These are phyloP conservation scores for Puffinus mauretanicus DNA, from an alignment of 2,113 vertebrate genomes.

Conservation along the genomic window DNA sequence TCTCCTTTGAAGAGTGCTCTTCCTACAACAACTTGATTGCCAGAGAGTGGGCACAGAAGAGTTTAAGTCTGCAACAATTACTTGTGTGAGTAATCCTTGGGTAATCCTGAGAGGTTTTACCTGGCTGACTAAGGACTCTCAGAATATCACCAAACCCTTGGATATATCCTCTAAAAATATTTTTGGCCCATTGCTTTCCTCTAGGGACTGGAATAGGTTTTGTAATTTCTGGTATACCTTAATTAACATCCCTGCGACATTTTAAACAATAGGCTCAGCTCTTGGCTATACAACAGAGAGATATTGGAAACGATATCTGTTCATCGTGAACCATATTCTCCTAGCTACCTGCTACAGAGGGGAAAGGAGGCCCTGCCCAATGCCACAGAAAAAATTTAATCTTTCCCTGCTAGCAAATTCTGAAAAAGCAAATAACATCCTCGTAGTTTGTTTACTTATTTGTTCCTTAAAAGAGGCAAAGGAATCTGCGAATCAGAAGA, in stretches of 20 bases:
- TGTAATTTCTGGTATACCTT: neutral
- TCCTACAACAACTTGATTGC: neutral
- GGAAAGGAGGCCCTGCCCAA: conserved; percentile 80
- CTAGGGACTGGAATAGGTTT: neutral
- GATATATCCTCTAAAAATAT: neutral
- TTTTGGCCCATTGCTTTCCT: conserved; percentile 12
- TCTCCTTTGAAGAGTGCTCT: neutral
- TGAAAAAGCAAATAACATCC: conserved; percentile 62
- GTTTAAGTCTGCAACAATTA: conserved; percentile 9
- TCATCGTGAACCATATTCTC: conserved; percentile 47
- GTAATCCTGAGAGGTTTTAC: conserved; percentile 7
- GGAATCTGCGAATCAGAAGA: conserved; percentile 31
- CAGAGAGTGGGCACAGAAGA: conserved; percentile 5
- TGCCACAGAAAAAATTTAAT: conserved; percentile 75
- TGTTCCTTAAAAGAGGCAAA: conserved; percentile 40
- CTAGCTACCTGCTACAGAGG: conserved; percentile 81
- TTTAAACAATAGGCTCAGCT: conserved; percentile 42
- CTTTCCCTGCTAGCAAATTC: conserved; percentile 77
- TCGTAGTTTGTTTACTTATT: conserved; percentile 38
- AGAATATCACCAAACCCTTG: neutral
- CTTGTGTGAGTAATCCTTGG: conserved; percentile 26
- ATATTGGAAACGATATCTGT: conserved; percentile 16
- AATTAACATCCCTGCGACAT: conserved; percentile 35
- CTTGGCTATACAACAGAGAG: conserved; percentile 53
- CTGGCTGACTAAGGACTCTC: neutral